Evolutionary conservation across 64 coral and sea anemone genomes (phyloP).

Genomic region (Montipora capricornis): DNA sequence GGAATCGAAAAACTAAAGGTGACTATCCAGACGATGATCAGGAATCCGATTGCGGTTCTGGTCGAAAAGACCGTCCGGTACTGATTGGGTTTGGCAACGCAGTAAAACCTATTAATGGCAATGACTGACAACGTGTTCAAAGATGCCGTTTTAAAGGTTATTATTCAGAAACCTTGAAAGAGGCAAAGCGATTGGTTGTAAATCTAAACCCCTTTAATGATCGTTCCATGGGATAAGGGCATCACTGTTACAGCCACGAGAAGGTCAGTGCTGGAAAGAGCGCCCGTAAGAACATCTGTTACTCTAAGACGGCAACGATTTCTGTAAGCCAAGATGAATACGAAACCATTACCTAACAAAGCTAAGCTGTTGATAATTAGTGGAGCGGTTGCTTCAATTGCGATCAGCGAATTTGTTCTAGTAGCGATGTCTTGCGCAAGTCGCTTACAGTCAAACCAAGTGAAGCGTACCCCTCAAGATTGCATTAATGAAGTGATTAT

Average conservation of each 20-base stretch:
- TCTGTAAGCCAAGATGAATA: constrained; percentile 67
- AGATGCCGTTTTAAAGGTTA: constrained; percentile 72
- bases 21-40: constrained; percentile 36
- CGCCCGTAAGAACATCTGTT: constrained; percentile 75
- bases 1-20: neutral
- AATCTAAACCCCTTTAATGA: constrained; percentile 65
- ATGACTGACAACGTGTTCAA: constrained; percentile 81
- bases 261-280: constrained; percentile 70
- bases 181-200: constrained; percentile 53
- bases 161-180: constrained; percentile 74
- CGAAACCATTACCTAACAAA: constrained; percentile 71
- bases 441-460: neutral
- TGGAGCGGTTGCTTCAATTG: constrained; percentile 55
- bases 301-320: constrained; percentile 67
- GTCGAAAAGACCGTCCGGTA: constrained; percentile 77
- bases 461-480: too few species aligned
- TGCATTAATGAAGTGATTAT: too few species aligned
- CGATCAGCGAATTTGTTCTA: constrained; percentile 29
- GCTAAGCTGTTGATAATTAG: constrained; percentile 70
- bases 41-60: constrained; percentile 47
- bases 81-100: constrained; percentile 81
- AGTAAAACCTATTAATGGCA: constrained; percentile 86
- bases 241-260: constrained; percentile 64
- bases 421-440: neutral
- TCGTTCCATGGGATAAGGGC: constrained; percentile 56